Percentiles rank a stretch among this genome's conserved stretches.
Conservation (phyloP, 2,888 invertebrate genomes). For the Glyphotaelius pellucidus region DNA sequence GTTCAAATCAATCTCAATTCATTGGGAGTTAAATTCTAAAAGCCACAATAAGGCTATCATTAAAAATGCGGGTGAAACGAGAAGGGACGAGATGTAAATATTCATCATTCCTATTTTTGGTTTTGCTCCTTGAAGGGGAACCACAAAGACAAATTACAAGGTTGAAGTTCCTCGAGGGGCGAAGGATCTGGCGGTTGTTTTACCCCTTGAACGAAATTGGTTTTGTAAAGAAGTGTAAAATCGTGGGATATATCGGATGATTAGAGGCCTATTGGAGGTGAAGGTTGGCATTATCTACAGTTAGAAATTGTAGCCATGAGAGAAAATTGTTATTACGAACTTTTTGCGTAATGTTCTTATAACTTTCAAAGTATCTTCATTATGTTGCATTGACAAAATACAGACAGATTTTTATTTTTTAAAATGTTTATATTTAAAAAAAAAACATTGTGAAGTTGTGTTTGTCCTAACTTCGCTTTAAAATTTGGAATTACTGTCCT, state of each 20-base stretch:
- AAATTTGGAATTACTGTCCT: too few relatives aligned
- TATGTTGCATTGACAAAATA: too few relatives aligned
- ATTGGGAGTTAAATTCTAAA: conserved; percentile 19
- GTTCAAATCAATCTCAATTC: conserved; percentile 31
- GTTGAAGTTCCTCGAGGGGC: conserved; percentile 22
- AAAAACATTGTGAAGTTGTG: too few relatives aligned
- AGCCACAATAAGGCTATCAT: conserved; percentile 39
- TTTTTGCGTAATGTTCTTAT: too few relatives aligned
- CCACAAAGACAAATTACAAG: conserved; percentile 62
- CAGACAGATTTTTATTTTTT: too few relatives aligned
- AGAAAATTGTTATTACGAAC: background rate
- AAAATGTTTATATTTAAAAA: too few relatives aligned
- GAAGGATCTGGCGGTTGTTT: background rate
- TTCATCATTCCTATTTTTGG: conserved; percentile 49
- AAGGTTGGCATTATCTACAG: background rate
- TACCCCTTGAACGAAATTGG: conserved; percentile 6
- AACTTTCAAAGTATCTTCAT: too few relatives aligned
- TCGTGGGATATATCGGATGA: conserved; percentile 56
- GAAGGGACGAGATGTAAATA: conserved; percentile 55
- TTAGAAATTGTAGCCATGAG: background rate
- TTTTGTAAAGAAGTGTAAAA: conserved; percentile 42
- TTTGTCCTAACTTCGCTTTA: too few relatives aligned
- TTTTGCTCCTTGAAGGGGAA: conserved; percentile 33
- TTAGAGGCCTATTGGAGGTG: conserved; percentile 49
- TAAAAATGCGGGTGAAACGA: conserved; percentile 27